Evolutionary conservation across 2,797 vertebrate genomes (phyloP), one percentile per base, ranked within the genome.

Genomic region (Sebastes dallii): DNA sequence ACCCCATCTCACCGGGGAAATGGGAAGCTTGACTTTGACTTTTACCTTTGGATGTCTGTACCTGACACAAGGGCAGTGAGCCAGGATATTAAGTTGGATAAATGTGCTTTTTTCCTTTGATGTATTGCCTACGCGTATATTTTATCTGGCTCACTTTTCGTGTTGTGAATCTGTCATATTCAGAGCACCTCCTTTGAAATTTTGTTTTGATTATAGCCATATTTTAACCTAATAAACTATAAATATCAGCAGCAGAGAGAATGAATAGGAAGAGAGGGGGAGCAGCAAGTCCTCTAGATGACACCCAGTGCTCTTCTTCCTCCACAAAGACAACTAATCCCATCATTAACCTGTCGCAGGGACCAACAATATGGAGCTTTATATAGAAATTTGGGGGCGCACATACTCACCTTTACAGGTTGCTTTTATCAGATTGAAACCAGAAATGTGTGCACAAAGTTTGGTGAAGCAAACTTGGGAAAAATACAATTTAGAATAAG

Each of bases 21-120:
- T 89, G 86, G 80, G 86, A 85, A 77, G 85, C 86, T 87, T 91
- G 90, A 93, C 92, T 89, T 90, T 92, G 90, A 89, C 88, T 92
- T 88, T 81, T 92, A 88, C 89, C 90, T 93, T 82, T 83, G 61
- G 77, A 88, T 83, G 83, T 65, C 88, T 91, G 55, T 80, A 87
- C 78, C 85, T 90, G 87, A 91, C 85, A 91, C 86, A 54, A 85
- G 89, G 87, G 86, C 89, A 85, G 69, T 32, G 50, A 89, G 88
- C 77, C 89, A 88, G 89, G 86, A 91, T 86, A 91, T 94, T 93
- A 89, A 86, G 88, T 85, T 58, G 72, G 78, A 91, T 85, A 82
- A 81, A 88, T 90, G 89, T 82, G 86, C 80, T 84, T 85, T 66
- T 22, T 25, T 3, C 60, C 78, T 83, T 60, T 92, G 90, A 92